Percentiles rank a stretch among this genome's conserved stretches.
Evolutionary conservation across 2,113 vertebrate species (phyloP).

Genomic region (Toxostoma redivivum): DNA sequence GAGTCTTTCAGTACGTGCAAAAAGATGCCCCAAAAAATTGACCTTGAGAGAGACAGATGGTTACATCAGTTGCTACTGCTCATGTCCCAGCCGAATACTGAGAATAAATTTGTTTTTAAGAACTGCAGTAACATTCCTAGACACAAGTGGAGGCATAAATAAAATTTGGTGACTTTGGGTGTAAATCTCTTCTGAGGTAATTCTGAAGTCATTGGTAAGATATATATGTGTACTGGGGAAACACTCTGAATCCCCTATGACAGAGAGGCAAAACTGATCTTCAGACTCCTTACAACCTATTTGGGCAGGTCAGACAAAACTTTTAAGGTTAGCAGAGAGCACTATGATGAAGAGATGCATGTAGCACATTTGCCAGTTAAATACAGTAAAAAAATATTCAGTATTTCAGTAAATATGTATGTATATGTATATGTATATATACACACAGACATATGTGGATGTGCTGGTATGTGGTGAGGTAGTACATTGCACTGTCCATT

Average conservation of each 20-base stretch:
- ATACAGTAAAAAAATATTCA: neutral
- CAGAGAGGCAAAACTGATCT: neutral
- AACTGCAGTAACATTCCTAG: neutral
- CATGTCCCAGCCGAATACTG: neutral
- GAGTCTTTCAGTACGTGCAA: accelerated
- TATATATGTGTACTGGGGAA: neutral
- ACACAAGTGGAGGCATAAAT: neutral
- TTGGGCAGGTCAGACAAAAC: neutral
- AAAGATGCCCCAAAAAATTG: neutral
- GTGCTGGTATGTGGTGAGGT: neutral
- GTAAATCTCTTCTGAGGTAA: neutral
- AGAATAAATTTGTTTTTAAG: neutral
- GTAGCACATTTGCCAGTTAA: neutral
- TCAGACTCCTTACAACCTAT: neutral
- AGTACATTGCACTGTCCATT: neutral
- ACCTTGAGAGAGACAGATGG: neutral
- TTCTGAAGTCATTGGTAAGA: neutral
- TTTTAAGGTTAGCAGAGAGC: neutral
- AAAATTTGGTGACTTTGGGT: neutral
- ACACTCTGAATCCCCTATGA: neutral
- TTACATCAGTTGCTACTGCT: neutral
- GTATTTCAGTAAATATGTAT: neutral
- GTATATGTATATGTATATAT: neutral
- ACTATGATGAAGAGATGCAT: neutral
- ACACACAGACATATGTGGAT: neutral